phyloP scores from a whole-genome alignment of 2,888 invertebrate species.

The Drosophila testacea region DNA sequence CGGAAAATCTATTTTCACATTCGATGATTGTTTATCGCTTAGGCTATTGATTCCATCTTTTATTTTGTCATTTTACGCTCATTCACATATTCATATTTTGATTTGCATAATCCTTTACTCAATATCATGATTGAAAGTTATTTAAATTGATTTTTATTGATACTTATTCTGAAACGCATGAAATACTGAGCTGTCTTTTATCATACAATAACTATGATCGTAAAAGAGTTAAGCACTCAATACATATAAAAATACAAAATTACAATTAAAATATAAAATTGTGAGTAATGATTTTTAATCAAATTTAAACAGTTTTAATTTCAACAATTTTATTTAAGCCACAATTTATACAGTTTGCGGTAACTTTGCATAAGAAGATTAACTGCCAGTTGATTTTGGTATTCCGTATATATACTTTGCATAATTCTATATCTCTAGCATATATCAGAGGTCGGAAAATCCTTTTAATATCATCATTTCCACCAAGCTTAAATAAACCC shows the following conservation, averaged over 20 bases:
- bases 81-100: neutral
- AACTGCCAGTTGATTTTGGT: neutral
- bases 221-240: neutral
- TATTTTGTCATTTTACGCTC: slow-evolving; percentile 32
- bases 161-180: slow-evolving; percentile 32
- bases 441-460: slow-evolving; percentile 14
- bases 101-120: slow-evolving; percentile 58
- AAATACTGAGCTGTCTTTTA: neutral
- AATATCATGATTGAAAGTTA: slow-evolving; percentile 31
- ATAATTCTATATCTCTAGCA: slow-evolving; percentile 10
- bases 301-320: neutral
- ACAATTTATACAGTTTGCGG: neutral
- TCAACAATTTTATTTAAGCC: neutral
- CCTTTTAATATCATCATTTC: neutral
- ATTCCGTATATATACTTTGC: neutral
- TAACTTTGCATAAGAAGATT: neutral
- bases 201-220: neutral
- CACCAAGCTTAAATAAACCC: neutral
- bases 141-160: slow-evolving; percentile 46
- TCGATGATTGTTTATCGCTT: slow-evolving; percentile 66
- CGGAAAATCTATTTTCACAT: slow-evolving; percentile 70
- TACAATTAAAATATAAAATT: neutral
- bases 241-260: neutral
- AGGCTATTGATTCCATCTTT: slow-evolving; percentile 60
- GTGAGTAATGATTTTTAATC: neutral